Evolutionary conservation across 2,113 vertebrate genomes (phyloP).

Genomic region (Microtus pennsylvanicus): DNA sequence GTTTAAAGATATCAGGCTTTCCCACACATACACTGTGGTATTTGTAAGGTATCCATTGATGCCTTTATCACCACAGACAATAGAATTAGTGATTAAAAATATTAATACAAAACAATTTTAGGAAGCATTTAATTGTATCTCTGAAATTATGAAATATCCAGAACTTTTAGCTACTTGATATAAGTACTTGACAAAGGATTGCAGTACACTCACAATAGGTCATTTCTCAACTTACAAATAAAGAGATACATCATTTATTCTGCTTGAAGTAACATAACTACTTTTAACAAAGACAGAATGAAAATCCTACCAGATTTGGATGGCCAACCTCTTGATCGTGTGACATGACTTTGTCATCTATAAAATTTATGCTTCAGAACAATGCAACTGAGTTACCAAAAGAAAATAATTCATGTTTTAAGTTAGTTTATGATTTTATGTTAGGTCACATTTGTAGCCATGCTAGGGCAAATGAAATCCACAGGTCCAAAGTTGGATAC

Average conservation of each 20-base stretch:
- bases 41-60: neutral
- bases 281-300: neutral
- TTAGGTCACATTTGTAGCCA: neutral
- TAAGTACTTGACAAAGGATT: neutral
- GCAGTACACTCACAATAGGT: neutral
- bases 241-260: neutral
- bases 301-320: neutral
- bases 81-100: neutral
- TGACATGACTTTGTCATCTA: neutral
- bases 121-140: slow-evolving; percentile 8
- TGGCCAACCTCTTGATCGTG: neutral
- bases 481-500: neutral
- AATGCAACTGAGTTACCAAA: neutral
- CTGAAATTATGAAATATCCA: neutral
- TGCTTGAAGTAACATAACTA: neutral
- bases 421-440: neutral
- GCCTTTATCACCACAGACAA: neutral
- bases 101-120: neutral
- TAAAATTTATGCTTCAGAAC: neutral
- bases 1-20: neutral
- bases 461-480: neutral
- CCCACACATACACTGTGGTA: neutral
- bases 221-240: slow-evolving; percentile 21
- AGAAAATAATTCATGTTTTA: neutral
- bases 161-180: neutral